A percentile compares a stretch with the other conserved stretches of the same genome.
Conservation (phyloP, 92 coral and sea anemone genomes). For the Bergia sp. region DNA sequence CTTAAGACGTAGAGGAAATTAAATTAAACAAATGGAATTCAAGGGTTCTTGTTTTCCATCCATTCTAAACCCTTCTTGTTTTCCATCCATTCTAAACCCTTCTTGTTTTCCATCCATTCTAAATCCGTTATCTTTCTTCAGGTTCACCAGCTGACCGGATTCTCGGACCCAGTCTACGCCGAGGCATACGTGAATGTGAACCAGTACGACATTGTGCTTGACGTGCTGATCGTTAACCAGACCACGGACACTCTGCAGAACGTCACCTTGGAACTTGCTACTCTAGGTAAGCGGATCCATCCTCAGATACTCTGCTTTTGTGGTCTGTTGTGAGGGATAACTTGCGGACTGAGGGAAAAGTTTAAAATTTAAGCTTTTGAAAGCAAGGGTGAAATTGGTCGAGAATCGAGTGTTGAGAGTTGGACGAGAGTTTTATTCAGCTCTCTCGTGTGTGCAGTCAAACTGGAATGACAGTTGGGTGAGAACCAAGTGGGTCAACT, state of each 20-base stretch:
- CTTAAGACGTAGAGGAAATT: too few species aligned
- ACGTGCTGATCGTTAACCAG: constrained; percentile 98
- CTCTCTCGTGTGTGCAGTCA: too few species aligned
- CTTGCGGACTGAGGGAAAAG: too few species aligned
- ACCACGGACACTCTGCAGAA: constrained; percentile 97
- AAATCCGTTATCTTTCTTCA: constrained; percentile 37
- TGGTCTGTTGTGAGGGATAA: too few species aligned
- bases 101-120: too few species aligned
- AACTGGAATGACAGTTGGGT: neutral
- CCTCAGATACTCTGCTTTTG: too few species aligned
- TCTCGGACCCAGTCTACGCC: constrained; percentile 99
- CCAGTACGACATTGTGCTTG: constrained; percentile 97
- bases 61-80: neutral
- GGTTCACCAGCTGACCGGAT: constrained; percentile 99
- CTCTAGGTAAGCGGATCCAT: constrained; percentile 73
- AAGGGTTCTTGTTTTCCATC: too few species aligned
- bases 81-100: neutral
- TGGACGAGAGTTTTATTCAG: too few species aligned
- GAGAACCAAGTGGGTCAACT: neutral
- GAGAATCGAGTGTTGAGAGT: too few species aligned
- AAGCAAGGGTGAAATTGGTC: too few species aligned
- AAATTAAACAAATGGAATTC: too few species aligned
- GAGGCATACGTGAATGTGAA: constrained; percentile 99
- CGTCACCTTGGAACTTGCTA: constrained; percentile 93
- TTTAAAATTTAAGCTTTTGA: too few species aligned